Evolutionary conservation across 2,797 vertebrate species (phyloP).

Genomic region (Eulemur rubriventer): DNA sequence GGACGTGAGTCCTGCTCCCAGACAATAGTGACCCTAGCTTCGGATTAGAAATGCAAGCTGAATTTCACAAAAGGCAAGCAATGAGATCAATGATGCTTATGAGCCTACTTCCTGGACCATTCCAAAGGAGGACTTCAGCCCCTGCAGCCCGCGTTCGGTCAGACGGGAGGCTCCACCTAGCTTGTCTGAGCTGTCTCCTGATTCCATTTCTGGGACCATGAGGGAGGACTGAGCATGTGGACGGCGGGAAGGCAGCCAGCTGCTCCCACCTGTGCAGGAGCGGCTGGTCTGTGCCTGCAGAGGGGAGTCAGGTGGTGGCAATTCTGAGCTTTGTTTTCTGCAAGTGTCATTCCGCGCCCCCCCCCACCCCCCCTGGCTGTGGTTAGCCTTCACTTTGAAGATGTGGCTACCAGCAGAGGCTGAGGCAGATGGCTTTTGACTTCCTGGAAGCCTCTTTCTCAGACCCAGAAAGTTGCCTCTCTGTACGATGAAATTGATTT

Average conservation of each 20-base stretch:
- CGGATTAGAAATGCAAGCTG: background rate
- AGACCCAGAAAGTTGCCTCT: background rate
- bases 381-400: background rate
- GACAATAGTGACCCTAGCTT: background rate
- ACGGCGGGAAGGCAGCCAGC: fast-evolving
- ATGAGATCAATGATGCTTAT: fast-evolving
- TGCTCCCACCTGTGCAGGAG: background rate
- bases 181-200: fast-evolving
- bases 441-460: background rate
- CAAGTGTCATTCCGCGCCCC: fast-evolving
- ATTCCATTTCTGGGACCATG: background rate
- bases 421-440: fast-evolving
- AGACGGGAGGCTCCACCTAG: fast-evolving
- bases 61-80: background rate
- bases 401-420: background rate
- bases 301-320: background rate
- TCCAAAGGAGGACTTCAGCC: fast-evolving
- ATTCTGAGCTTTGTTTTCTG: background rate
- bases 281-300: background rate
- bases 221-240: fast-evolving
- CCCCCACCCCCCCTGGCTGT: fast-evolving
- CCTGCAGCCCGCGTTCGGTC: fast-evolving
- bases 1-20: background rate
- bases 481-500: background rate
- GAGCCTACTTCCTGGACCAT: fast-evolving